Evolutionary conservation across 2,888 invertebrate species (phyloP).

Genomic region (Adineta ricciae): DNA sequence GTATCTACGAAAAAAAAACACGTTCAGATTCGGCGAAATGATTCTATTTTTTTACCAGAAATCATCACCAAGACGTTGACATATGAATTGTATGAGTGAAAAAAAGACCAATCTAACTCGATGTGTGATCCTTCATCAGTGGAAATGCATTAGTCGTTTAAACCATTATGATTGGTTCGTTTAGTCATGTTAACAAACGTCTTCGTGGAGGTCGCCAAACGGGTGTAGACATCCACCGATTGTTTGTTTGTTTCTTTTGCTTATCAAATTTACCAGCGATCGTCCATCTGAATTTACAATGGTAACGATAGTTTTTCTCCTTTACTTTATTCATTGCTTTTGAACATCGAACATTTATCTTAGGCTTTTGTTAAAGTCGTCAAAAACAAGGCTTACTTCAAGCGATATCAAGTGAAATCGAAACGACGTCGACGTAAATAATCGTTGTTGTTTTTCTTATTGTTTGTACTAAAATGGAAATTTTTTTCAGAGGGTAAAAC

Average conservation of each 20-base stretch:
- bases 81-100: not conserved
- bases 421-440: slow-evolving; percentile 51
- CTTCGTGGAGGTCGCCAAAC: not conserved
- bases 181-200: not conserved
- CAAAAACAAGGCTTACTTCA: slow-evolving; percentile 99
- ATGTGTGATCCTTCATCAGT: not conserved
- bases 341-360: not conserved
- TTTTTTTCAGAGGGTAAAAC: slow-evolving; percentile 73
- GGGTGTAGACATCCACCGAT: not conserved
- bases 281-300: slow-evolving; percentile 5
- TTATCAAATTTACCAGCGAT: slow-evolving; percentile 13
- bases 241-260: slow-evolving; percentile 15
- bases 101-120: not conserved
- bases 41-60: not conserved
- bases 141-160: not conserved
- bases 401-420: slow-evolving; percentile 73
- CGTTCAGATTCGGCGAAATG: not conserved
- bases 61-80: not conserved
- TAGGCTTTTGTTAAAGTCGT: slow-evolving; percentile 98
- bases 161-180: not conserved
- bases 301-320: not conserved
- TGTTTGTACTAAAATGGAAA: not conserved
- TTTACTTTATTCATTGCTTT: not conserved
- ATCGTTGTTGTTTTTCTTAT: not conserved
- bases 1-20: no score